Evolutionary conservation across 1,140 invertebrate species (phyloP).

Genomic region (Nasonia vitripennis): DNA sequence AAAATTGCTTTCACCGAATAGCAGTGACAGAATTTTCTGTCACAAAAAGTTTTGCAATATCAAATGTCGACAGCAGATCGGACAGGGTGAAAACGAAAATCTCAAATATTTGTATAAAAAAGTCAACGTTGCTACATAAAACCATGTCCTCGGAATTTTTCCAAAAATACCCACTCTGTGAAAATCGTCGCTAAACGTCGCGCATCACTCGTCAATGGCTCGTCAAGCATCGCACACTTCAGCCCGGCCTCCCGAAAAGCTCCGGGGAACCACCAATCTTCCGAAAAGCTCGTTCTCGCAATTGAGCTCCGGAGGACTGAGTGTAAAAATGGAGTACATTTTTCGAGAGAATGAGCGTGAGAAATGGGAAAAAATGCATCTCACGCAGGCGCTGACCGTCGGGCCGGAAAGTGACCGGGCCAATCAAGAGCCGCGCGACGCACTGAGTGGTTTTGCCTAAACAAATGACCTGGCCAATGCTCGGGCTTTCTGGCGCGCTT

Average conservation of each 20-base stretch:
- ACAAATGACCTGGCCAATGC: slow-evolving; percentile 10
- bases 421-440: neutral
- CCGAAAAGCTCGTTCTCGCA: neutral
- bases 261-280: neutral
- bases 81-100: too few species aligned
- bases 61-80: too few species aligned
- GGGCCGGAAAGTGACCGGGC: slow-evolving; percentile 4
- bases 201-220: neutral
- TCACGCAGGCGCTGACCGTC: neutral
- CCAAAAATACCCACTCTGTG: too few species aligned
- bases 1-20: neutral
- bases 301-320: neutral
- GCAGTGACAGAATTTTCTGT: too few species aligned
- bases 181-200: too few species aligned
- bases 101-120: too few species aligned
- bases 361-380: neutral
- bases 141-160: too few species aligned
- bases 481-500: neutral
- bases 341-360: neutral
- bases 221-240: neutral
- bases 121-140: too few species aligned
- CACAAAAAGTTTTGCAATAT: too few species aligned
- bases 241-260: neutral
- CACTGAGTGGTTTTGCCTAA: slow-evolving; percentile 24
- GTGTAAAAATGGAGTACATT: slow-evolving; percentile 25